phyloP scores from a whole-genome alignment of 2,797 vertebrate genomes.

The Fratercula arctica region DNA sequence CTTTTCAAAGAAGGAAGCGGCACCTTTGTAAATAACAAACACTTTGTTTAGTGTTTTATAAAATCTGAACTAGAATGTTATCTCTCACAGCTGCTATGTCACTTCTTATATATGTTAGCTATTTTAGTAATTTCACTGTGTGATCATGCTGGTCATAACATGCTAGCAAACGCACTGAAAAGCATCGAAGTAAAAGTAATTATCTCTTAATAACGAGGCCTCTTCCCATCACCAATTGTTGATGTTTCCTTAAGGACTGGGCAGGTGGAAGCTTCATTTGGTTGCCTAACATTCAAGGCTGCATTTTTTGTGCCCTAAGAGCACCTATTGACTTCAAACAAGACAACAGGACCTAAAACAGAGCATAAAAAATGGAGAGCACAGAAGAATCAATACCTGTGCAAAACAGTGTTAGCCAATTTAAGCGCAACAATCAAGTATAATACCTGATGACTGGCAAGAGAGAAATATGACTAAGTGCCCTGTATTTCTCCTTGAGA shows the following conservation, averaged over 20 bases:
- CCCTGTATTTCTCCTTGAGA: background rate
- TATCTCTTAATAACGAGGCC: background rate
- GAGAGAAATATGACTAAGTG: fast-evolving
- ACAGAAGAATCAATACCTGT: background rate
- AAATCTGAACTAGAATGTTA: background rate
- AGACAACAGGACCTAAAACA: background rate
- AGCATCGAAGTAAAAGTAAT: background rate
- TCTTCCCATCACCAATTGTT: background rate
- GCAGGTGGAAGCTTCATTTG: background rate
- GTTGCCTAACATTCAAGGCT: background rate
- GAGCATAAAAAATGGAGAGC: background rate
- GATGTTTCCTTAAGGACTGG: background rate
- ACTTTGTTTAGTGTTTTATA: background rate
- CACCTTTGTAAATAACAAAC: background rate
- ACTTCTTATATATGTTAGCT: background rate
- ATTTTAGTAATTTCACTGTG: background rate
- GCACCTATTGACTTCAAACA: background rate
- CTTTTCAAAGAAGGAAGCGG: background rate
- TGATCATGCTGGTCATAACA: background rate
- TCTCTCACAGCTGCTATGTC: background rate
- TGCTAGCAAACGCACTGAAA: background rate
- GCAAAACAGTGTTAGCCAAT: background rate
- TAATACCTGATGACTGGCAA: background rate
- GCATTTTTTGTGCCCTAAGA: background rate
- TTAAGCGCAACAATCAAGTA: background rate